These are phyloP conservation scores for Limnephilus marmoratus DNA, from an alignment of 2,888 invertebrate species.

Conservation along the genomic window DNA sequence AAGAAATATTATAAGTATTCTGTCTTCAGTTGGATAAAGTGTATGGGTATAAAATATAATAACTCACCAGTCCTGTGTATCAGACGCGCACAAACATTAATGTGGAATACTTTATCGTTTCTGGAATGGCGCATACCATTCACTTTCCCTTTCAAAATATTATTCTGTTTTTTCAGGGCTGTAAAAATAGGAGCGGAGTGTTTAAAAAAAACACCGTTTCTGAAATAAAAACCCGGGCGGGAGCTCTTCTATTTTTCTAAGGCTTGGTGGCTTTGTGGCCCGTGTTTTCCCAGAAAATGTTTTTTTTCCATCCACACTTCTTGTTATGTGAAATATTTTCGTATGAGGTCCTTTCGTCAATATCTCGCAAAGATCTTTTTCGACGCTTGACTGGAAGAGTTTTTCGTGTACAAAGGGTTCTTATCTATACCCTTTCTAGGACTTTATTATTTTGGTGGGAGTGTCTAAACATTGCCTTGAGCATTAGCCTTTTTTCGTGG, in stretches of 20 bases:
- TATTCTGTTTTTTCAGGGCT: conserved; percentile 66
- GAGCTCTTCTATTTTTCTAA: conserved; percentile 60
- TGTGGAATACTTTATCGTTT: neutral
- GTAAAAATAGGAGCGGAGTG: conserved; percentile 65
- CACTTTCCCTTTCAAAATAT: conserved; percentile 66
- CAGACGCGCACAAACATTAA: conserved; percentile 8
- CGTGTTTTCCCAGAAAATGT: conserved; percentile 64
- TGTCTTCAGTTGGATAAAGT: conserved; percentile 2
- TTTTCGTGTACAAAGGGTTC: neutral
- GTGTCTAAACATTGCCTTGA: neutral
- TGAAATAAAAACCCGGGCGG: conserved; percentile 61
- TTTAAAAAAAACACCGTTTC: conserved; percentile 63
- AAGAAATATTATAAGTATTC: neutral
- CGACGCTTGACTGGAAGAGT: neutral
- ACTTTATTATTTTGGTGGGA: neutral
- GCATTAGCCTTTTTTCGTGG: neutral
- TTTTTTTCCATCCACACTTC: conserved; percentile 55
- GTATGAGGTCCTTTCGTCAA: conserved; percentile 48
- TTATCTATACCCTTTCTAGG: neutral
- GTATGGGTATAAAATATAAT: conserved; percentile 33
- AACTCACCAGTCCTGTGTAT: conserved; percentile 18
- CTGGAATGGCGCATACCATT: conserved; percentile 46
- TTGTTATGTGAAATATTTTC: conserved; percentile 61
- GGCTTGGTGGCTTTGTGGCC: conserved; percentile 60
- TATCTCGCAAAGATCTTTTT: neutral